These are phyloP conservation scores for Hymenopus coronatus DNA, from an alignment of 2,888 invertebrate genomes.

Conservation along the genomic window DNA sequence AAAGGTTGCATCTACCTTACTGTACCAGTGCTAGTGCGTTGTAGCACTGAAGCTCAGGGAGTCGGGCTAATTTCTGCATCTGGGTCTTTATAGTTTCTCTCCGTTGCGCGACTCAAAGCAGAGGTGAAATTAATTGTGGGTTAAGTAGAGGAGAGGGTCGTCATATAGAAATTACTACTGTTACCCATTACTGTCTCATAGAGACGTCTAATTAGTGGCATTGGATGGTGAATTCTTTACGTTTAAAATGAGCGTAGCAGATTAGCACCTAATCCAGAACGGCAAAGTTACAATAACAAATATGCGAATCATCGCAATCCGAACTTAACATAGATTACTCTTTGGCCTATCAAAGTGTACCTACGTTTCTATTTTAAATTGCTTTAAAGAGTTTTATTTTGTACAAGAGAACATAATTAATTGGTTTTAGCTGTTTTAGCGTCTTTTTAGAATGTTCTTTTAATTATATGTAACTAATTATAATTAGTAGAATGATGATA, in stretches of 20 bases:
- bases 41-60: not conserved
- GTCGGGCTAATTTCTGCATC: not conserved
- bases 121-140: not conserved
- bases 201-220: not conserved
- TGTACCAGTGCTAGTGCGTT: not conserved
- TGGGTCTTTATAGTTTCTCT: not conserved
- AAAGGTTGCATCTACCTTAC: not conserved
- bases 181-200: not conserved
- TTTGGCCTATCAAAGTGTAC: not conserved
- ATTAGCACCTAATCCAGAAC: not conserved
- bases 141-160: not conserved
- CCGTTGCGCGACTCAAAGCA: not conserved
- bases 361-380: too few species aligned
- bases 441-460: too few species aligned
- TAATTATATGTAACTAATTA: too few species aligned
- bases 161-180: not conserved
- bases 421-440: too few species aligned
- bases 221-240: not conserved
- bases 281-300: not conserved
- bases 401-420: too few species aligned
- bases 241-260: not conserved
- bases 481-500: too few species aligned
- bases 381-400: too few species aligned
- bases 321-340: not conserved
- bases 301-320: not conserved